These are phyloP conservation scores for Pteropus alecto DNA, from an alignment of 2,113 vertebrate species.

Conservation along the genomic window DNA sequence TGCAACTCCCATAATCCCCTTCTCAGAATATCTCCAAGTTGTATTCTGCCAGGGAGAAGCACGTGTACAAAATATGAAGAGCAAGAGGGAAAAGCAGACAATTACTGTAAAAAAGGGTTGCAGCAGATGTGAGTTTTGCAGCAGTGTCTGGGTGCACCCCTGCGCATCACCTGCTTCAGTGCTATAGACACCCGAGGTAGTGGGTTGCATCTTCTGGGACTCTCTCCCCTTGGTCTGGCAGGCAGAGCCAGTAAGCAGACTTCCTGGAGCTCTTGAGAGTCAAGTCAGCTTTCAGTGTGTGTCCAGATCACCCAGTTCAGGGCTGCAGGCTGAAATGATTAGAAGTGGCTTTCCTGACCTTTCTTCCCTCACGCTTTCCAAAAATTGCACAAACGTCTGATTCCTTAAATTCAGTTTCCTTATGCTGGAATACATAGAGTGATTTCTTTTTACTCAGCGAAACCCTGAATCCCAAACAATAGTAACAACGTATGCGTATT, in stretches of 20 bases:
- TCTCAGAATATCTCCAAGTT: not conserved
- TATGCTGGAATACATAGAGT: not conserved
- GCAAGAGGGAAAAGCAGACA: not conserved
- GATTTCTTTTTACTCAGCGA: not conserved
- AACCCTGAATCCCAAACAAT: not conserved
- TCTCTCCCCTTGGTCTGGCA: not conserved
- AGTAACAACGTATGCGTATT: not conserved
- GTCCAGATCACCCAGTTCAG: not conserved
- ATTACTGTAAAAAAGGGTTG: not conserved
- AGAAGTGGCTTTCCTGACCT: not conserved
- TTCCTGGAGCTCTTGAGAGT: not conserved
- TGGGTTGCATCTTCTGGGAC: not conserved
- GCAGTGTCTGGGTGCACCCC: not conserved
- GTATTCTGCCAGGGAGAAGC: not conserved
- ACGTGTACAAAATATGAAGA: not conserved
- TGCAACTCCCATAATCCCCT: not conserved
- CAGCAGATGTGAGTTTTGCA: not conserved
- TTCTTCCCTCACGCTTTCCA: not conserved
- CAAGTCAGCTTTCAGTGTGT: not conserved
- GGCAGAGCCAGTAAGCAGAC: rapidly evolving
- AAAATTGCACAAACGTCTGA: not conserved
- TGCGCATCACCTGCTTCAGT: not conserved
- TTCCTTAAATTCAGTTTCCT: not conserved
- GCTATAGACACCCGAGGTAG: not conserved
- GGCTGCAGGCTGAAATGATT: not conserved